Evolutionary conservation across 1,140 invertebrate genomes (phyloP).

Genomic region (Yoshiicerus persimilis): DNA sequence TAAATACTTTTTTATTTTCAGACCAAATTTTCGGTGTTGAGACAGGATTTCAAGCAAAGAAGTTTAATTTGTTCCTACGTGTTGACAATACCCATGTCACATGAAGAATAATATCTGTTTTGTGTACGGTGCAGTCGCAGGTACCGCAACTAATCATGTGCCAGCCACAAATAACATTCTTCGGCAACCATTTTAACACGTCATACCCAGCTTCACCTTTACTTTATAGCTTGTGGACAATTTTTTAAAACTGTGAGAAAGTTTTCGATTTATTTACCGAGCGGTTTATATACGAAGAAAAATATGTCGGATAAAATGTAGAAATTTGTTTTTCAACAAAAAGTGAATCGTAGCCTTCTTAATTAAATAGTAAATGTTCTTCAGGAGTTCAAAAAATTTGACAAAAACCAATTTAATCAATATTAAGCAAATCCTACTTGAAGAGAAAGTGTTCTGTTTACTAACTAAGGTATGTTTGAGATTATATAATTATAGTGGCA

Average conservation of each 20-base stretch:
- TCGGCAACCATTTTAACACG: background rate
- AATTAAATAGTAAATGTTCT: background rate
- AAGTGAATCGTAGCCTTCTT: background rate
- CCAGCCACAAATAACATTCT: background rate
- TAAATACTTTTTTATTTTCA: too few species aligned
- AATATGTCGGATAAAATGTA: background rate
- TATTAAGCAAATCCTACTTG: background rate
- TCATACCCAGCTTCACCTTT: background rate
- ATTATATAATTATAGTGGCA: background rate
- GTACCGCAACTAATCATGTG: background rate
- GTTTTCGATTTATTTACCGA: background rate
- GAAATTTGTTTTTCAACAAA: background rate
- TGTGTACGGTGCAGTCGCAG: background rate
- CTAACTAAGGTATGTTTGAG: background rate
- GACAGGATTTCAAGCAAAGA: background rate
- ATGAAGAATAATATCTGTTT: background rate
- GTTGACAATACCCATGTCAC: background rate
- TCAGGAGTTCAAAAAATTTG: background rate
- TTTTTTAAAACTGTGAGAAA: background rate
- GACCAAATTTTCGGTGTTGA: too few species aligned
- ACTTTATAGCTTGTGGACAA: background rate
- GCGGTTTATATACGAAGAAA: background rate
- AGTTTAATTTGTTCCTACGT: background rate
- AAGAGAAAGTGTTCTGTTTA: background rate
- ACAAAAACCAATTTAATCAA: too few species aligned